Base-by-base conservation (phyloP, 2,797 vertebrate genomes). In the Acanthurus leucopareius region DNA sequence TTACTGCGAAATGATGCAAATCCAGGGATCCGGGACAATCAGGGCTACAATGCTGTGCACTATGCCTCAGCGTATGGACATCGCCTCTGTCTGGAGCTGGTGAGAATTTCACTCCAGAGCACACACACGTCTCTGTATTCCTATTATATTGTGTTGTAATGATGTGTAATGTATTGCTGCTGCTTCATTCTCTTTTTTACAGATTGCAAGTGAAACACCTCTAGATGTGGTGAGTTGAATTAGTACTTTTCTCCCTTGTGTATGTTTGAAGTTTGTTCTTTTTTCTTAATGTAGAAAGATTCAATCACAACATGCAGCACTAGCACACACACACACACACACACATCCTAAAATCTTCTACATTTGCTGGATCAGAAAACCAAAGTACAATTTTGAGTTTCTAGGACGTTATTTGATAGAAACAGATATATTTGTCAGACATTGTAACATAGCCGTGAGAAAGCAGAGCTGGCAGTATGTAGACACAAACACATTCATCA, bases 131-230 rank as follows among this genome's bases (percentile, higher is more conserved):
- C 7, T 66, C 19, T 0, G 4, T 42, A 19, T 64, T 56, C 42
- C 32, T 47, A 0, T 35, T 4, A 45, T 51, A 14, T 9, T 17
- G 1, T 38, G 2, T 61, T 38, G 3, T 19, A 32, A 52, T 53
- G 7, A 5, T 63, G 6, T 79, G 48, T 49, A 64, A 40, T 32
- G 6, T 5, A 22, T 47, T 67, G 32, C 20, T 53, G 7, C 44
- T 28, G 42, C 32, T 25, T 11, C 45, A 16, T 1, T 69, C 70
- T 82, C 1, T 25, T 25, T 25, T 25, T 93, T 95, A 73, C 95
- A 99, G 98, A 99, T 99, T 93, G 97, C 98, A 85, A 98, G 96
- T 81, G 98, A 99, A 97, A 99, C 98, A 0, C 98, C 98, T 64
- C 94, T 99, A 87, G 98, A 99, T 95, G 98, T 99, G 95, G 98